Conservation (phyloP, 2,797 vertebrate species). For the Neolamprologus multifasciatus region DNA sequence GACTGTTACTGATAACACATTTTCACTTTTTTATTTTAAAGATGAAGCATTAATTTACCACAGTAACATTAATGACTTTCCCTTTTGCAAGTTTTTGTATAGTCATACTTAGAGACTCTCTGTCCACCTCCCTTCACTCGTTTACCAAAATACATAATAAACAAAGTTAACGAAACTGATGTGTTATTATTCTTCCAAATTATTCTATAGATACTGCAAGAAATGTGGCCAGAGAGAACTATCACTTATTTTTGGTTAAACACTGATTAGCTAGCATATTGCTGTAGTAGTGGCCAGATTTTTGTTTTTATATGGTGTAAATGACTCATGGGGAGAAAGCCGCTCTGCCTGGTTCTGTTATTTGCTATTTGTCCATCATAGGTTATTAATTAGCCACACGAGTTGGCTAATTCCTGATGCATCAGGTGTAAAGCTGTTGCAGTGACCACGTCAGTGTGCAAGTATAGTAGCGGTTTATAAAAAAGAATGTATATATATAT, state of each 20-base stretch:
- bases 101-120: neutral
- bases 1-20: neutral
- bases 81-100: neutral
- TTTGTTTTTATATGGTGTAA: neutral
- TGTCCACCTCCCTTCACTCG: neutral
- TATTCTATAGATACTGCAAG: neutral
- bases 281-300: neutral
- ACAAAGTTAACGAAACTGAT: neutral
- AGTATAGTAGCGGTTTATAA: rapidly evolving
- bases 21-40: neutral
- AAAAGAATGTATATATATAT: rapidly evolving
- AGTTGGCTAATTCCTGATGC: neutral
- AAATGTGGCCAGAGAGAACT: neutral
- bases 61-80: neutral
- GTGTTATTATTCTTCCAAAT: neutral
- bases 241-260: neutral
- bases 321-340: neutral
- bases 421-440: neutral
- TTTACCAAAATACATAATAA: neutral
- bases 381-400: neutral
- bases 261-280: neutral
- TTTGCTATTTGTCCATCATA: neutral
- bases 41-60: neutral
- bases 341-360: neutral
- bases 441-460: rapidly evolving